phyloP scores from a whole-genome alignment of 1,140 invertebrate species.

The Lasioglossum baleicum region DNA sequence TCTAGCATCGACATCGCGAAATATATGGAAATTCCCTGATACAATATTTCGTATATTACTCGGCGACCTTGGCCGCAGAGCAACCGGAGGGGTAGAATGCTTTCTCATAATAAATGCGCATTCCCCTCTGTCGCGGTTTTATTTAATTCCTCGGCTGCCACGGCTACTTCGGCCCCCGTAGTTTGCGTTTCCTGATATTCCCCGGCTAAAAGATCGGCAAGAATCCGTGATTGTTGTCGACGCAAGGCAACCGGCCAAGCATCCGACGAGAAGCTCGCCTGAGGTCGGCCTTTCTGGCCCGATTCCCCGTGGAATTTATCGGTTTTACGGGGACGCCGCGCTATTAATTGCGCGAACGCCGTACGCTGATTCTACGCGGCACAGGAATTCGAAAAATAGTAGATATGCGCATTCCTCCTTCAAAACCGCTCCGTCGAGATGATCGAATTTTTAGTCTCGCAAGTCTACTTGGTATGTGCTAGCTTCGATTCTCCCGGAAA shows the following conservation, averaged over 20 bases:
- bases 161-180: neutral
- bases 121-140: slow-evolving; percentile 26
- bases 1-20: slow-evolving; percentile 36
- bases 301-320: too few species aligned
- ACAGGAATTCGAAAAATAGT: too few species aligned
- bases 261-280: too few species aligned
- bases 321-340: too few species aligned
- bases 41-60: slow-evolving; percentile 24
- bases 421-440: too few species aligned
- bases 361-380: too few species aligned
- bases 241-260: neutral
- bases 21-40: slow-evolving; percentile 48
- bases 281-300: too few species aligned
- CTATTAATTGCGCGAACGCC: too few species aligned
- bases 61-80: neutral
- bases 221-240: neutral
- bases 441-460: too few species aligned
- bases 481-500: too few species aligned
- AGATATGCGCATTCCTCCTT: too few species aligned
- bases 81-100: neutral
- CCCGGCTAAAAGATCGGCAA: neutral
- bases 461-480: too few species aligned
- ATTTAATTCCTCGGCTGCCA: slow-evolving; percentile 27
- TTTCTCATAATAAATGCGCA: slow-evolving; percentile 34
- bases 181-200: neutral